Evolutionary conservation across 1,140 invertebrate genomes (phyloP), one percentile per base, ranked within the genome.

Genomic region (Panagrolaimus sp.): DNA sequence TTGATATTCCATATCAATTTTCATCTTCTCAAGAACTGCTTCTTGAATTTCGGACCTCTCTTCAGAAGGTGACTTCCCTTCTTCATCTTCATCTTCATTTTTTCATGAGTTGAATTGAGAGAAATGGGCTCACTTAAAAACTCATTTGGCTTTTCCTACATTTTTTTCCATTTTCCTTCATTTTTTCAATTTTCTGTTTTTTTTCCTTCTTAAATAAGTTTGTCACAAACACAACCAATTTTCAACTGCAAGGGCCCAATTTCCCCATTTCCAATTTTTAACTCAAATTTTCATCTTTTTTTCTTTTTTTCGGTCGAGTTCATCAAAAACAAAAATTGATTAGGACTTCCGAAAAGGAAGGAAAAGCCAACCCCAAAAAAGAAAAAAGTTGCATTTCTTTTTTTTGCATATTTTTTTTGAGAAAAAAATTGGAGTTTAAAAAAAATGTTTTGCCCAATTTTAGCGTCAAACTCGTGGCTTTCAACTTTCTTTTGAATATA

Each of bases 401-500:
- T 26, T 58, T 28, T 28, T 58, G 21, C 21, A 52, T 58, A n/a
- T 8, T 17, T 12, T 26, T 26, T 28, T 28, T n/a, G 21, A 12
- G 48, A 52, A 14, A 52, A 52, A 58, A n/a, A 14, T 28, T 1
- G 0, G 14, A 17, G 9, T 52, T 26, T 52, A 4, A 14, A 47
- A 15, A 14, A 15, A 47, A 8, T 21, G 17, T 7, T 52, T 26
- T 17, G 26, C 52, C 48, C n/a, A 8, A 21, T 52, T 52, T 0
- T 24, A 58, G 52, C 52, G 52, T 28, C 52, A 28, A 58, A 58
- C 28, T 21, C 52, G 52, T 28, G 52, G 52, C 52, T 58, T 58
- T 28, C 52, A 28, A 12, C 15, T 58, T 58, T 28, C 12, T 12
- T 58, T 26, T 28, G 52, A 58, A 28, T 58, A 58, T 28, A 58